A percentile compares a stretch with the other conserved stretches of the same genome.
Evolutionary conservation across 2,113 vertebrate species (phyloP).

Genomic region (Callorhinus ursinus): DNA sequence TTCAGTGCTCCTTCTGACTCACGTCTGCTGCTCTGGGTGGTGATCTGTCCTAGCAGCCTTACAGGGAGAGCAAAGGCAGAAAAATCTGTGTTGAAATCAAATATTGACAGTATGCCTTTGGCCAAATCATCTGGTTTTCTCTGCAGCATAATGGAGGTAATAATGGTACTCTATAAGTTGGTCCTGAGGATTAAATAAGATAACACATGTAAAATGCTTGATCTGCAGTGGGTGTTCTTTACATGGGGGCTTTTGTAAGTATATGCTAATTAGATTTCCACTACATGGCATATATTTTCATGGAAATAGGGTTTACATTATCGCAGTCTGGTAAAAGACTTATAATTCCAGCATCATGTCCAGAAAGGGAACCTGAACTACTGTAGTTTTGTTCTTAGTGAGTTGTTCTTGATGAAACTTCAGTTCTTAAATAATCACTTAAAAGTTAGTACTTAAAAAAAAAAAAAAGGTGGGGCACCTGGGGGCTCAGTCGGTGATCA

Average conservation of each 20-base stretch:
- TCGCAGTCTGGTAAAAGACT: background rate
- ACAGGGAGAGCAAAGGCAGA: background rate
- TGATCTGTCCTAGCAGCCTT: background rate
- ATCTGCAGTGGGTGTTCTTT: background rate
- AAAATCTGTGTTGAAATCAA: too few relatives aligned
- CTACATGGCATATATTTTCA: background rate
- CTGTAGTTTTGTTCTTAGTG: background rate
- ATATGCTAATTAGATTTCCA: background rate
- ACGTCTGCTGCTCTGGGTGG: too few relatives aligned
- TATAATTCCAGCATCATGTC: background rate
- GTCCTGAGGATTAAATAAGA: background rate
- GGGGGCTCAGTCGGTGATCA: background rate
- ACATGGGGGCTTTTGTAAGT: background rate
- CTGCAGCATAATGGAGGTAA: background rate
- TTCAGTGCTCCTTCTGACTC: background rate
- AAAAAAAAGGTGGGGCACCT: background rate
- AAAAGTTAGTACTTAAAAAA: background rate
- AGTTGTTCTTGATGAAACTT: background rate
- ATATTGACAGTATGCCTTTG: background rate
- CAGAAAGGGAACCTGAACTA: background rate
- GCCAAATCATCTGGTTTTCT: background rate
- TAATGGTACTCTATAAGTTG: background rate
- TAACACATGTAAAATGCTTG: background rate
- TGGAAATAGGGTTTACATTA: background rate
- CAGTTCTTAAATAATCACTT: background rate